Base-by-base conservation (phyloP, 2,797 vertebrate species). In the Taenioides sp. region DNA sequence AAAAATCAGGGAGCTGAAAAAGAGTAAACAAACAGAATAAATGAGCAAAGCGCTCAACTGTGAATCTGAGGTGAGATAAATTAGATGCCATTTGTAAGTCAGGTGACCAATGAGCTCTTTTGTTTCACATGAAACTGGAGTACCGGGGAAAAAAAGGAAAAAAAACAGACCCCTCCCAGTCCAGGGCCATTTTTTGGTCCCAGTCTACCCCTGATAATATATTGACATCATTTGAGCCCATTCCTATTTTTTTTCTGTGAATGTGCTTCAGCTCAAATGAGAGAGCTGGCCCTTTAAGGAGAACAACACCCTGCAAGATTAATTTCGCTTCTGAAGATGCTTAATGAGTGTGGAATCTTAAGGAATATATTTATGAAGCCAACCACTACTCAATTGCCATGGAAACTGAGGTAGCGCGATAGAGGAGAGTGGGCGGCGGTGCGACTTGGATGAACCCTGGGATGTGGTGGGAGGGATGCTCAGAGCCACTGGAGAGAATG, bases 401-500 rank as follows among this genome's bases (percentile, higher is more conserved):
- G 91, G 91, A 89, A 92, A 92, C 91, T 86, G 89, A 87, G 84
- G 88, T 90, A 89, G 87, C 85, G 59, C 70, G 83, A 75, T 87
- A 84, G 83, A 90, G 88, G 84, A 86, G 89, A 90, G 89, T 90
- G 89, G 91, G 91, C 85, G 89, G 87, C 77, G 54, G 85, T 66
- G 80, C 64, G 85, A 89, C 91, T 89, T 73, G 81, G 81, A 85
- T 92, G 90, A 91, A 92, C 88, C 84, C 88, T 88, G 86, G 37
- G 67, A 88, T 80, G 85, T 82, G 74, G 90, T 90, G 84, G 90
- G 89, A 86, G 88, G 84, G 84, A 89, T 70, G 11, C 65, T 34
- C 73, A 70, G 82, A 83, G 77, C 59, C 76, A 73, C 72, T 61
- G 75, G 68, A 66, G 47, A 77, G 31, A 75, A 79, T 43, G 84